Conservation (phyloP, 2,888 invertebrate genomes). For the Perdita meconis region DNA sequence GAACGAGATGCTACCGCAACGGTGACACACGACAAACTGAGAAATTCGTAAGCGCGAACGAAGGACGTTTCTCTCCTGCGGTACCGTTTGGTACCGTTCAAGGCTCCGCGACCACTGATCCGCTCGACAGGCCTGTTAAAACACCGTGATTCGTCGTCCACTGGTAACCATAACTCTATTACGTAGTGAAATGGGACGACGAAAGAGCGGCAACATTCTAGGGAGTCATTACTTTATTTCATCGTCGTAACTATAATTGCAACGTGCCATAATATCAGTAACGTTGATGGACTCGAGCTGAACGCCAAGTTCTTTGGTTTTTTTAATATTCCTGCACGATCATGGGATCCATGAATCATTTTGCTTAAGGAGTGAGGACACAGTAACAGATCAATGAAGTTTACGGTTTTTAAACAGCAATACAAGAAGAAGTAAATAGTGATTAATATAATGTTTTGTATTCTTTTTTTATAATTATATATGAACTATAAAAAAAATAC, state of each 20-base stretch:
- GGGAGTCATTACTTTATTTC: constrained; percentile 9
- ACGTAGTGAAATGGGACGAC: constrained; percentile 20
- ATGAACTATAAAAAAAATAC: too few relatives aligned
- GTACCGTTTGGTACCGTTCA: constrained; percentile 66
- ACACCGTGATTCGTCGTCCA: constrained; percentile 49
- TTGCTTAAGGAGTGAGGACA: too few relatives aligned
- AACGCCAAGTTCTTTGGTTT: too few relatives aligned
- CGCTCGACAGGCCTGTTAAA: constrained; percentile 59
- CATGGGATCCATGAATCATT: too few relatives aligned
- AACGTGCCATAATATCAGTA: neutral
- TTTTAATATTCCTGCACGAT: too few relatives aligned
- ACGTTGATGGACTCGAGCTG: neutral
- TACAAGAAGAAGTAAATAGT: too few relatives aligned
- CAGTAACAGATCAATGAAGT: too few relatives aligned
- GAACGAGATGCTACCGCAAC: constrained; percentile 28
- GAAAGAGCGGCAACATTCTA: neutral
- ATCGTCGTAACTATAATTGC: neutral
- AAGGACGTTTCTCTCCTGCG: constrained; percentile 54
- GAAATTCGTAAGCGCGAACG: constrained; percentile 53
- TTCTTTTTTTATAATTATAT: too few relatives aligned
- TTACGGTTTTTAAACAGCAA: too few relatives aligned
- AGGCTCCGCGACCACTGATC: constrained; percentile 54
- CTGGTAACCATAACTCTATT: constrained; percentile 35
- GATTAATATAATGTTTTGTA: too few relatives aligned
- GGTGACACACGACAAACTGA: constrained; percentile 61